Base-by-base conservation (phyloP, 2,113 vertebrate genomes). In the Dromiciops gliroides region DNA sequence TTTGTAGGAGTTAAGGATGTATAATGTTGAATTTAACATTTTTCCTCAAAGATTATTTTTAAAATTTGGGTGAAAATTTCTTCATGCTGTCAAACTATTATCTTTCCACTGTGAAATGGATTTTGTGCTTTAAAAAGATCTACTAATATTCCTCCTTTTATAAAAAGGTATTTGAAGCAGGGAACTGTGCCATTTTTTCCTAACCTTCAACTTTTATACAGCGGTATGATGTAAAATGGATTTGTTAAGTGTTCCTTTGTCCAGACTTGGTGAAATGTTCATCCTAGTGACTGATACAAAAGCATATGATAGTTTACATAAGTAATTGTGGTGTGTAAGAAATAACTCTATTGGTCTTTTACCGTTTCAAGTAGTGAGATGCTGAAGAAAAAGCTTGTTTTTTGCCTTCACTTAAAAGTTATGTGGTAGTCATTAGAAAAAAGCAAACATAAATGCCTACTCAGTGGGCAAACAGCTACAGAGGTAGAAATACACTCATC, bases 371-470 rank as follows among this genome's bases (percentile, higher is more conserved):
- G 10, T 31, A 28, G 75, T 90, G 90, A 96, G 37, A 52, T 52
- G 56, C n/a, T 96, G 53, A 83, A 94, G 97, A 90, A 97, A 95
- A 94, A 97, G 92, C 95, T 48, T 97, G 90, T 95, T 95, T 98
- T 97, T 95, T 97, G 44, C 53, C 94, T 98, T 96, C 93, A 91
- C 94, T 96, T 94, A 95, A 95, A 98, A 98, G 95, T 97, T 96
- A 93, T 51, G 11, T 97, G 93, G 92, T 90, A 97, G 96, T 88
- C 95, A 89, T 97, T 97, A 98, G 96, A 98, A 97, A 97, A 98
- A 98, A 97, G 94, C 93, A 98, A 96, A 97, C 97, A 97, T 97
- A 97, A 98, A 97, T 98, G 98, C 95, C 95, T 96, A 92, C 97
- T 98, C 97, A 96, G 97, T 98, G 96, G 95, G 96, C 96, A 96